These are phyloP conservation scores for Buathra laborator DNA, from an alignment of 2,888 invertebrate species.

Conservation along the genomic window DNA sequence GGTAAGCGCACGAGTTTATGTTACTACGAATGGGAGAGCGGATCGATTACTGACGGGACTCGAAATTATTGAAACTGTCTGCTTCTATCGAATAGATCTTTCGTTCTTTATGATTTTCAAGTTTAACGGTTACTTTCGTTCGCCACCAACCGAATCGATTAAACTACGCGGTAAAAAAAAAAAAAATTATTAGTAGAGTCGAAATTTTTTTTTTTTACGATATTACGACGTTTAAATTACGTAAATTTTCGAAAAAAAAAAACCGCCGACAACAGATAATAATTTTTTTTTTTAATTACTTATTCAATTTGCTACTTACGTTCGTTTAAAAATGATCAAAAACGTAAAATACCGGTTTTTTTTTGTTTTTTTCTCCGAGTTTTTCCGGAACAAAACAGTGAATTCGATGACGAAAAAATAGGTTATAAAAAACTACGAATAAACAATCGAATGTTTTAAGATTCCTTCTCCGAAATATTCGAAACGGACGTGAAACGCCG, in stretches of 20 bases:
- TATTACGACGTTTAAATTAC: no score
- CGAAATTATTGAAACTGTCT: slow-evolving; percentile 16
- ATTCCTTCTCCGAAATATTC: not conserved
- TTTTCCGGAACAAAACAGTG: not conserved
- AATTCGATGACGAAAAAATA: not conserved
- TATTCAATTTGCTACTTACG: no score
- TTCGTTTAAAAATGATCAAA: no score
- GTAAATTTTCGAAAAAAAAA: no score
- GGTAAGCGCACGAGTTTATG: slow-evolving; percentile 27
- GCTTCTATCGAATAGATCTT: not conserved
- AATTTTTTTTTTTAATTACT: no score
- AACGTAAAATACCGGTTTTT: no score
- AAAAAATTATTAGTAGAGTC: no score
- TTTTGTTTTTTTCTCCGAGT: no score
- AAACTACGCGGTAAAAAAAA: no score
- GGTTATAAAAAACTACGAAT: not conserved
- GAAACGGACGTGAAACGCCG: not conserved
- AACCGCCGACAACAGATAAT: no score
- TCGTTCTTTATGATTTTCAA: not conserved
- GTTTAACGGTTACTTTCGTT: not conserved
- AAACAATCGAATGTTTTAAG: not conserved
- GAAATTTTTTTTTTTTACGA: no score
- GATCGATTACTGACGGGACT: slow-evolving; percentile 8
- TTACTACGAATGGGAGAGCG: not conserved
- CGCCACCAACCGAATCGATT: no score